Percentiles rank a stretch among this genome's conserved stretches.
These are phyloP conservation scores for Sturnira hondurensis DNA, from an alignment of 2,113 vertebrate species.

Conservation along the genomic window DNA sequence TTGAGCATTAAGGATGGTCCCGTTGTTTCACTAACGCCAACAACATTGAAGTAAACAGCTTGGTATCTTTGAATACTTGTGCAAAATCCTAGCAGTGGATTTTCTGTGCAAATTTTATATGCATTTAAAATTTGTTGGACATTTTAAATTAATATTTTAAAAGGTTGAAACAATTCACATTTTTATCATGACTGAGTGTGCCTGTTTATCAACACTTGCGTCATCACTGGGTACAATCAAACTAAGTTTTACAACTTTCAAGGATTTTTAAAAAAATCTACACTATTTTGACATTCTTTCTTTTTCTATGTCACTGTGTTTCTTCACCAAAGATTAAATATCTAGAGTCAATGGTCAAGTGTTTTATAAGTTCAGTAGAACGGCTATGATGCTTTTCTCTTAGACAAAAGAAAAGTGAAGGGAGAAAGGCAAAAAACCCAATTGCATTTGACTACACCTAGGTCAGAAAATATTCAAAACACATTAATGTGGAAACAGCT, in stretches of 20 bases:
- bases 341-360: not conserved
- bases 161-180: not conserved
- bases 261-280: not conserved
- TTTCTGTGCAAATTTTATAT: not conserved
- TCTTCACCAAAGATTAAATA: constrained; percentile 17
- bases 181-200: not conserved
- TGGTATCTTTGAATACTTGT: not conserved
- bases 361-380: not conserved
- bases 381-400: not conserved
- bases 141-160: not conserved
- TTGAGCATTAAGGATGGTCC: not conserved
- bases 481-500: not conserved
- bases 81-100: not conserved
- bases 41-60: not conserved
- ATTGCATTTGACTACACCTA: not conserved
- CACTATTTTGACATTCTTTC: not conserved
- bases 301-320: not conserved
- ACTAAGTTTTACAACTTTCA: not conserved
- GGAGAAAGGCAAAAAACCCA: not conserved
- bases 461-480: not conserved
- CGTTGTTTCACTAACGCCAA: not conserved
- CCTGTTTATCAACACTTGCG: not conserved
- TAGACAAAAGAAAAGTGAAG: not conserved
- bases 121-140: not conserved
- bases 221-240: not conserved